A percentile compares a stretch with the other conserved stretches of the same genome.
Evolutionary conservation across 1,140 invertebrate genomes (phyloP).

Genomic region (Elymnias hypermnestra): DNA sequence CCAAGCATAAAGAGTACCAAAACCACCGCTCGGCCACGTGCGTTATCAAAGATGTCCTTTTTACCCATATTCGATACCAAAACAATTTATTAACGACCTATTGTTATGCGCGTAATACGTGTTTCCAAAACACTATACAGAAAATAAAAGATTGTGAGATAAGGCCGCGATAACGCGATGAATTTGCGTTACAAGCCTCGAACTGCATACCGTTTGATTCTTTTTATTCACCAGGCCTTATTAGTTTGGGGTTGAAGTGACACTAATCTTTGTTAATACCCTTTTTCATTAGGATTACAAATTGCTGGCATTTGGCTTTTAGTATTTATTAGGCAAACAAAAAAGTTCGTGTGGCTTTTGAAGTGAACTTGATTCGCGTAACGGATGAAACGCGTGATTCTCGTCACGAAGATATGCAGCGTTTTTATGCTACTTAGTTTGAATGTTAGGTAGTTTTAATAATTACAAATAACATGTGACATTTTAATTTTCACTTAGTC

Average conservation of each 20-base stretch:
- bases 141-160: constrained; percentile 33
- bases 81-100: constrained; percentile 37
- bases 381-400: too few species aligned
- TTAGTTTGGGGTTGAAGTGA: neutral
- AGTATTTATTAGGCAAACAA: too few species aligned
- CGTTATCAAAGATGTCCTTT: constrained; percentile 41
- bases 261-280: neutral
- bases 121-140: constrained; percentile 31
- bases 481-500: too few species aligned
- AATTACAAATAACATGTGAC: too few species aligned
- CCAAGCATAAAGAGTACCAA: constrained; percentile 4
- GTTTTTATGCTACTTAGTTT: too few species aligned
- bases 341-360: too few species aligned
- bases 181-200: constrained; percentile 7
- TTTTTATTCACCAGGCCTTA: neutral
- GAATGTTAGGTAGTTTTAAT: too few species aligned
- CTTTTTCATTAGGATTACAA: too few species aligned
- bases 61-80: constrained; percentile 40
- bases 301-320: too few species aligned
- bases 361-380: too few species aligned
- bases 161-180: constrained; percentile 23
- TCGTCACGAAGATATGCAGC: too few species aligned
- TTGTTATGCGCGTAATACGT: constrained; percentile 32
- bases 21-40: constrained; percentile 27
- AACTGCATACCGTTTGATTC: constrained; percentile 1